Evolutionary conservation across 2,113 vertebrate species (phyloP).

Genomic region (Hippocampus comes): DNA sequence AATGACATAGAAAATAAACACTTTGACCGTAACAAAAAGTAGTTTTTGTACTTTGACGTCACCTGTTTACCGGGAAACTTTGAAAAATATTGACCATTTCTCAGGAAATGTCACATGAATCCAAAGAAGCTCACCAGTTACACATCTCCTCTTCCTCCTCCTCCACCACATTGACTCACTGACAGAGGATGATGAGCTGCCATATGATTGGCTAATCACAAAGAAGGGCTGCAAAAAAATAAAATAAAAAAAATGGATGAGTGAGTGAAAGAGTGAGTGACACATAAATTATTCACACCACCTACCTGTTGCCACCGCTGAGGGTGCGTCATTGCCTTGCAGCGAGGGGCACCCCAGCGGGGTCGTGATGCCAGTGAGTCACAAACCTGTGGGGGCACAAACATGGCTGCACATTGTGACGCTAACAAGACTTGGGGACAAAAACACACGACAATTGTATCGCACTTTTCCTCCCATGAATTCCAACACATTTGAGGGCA

Average conservation of each 20-base stretch:
- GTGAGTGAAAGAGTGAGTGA: background rate
- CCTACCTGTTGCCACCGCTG: slow-evolving; percentile 47
- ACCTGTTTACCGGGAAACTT: too few species aligned
- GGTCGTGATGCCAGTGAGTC: slow-evolving; percentile 45
- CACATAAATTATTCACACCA: slow-evolving; percentile 38
- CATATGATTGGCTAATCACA: background rate
- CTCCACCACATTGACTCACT: background rate
- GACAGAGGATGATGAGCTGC: background rate
- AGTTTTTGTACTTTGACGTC: too few species aligned
- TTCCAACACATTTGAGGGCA: background rate
- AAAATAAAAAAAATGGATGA: background rate
- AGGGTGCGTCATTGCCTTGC: slow-evolving; percentile 33
- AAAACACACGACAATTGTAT: background rate
- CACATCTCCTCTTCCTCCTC: slow-evolving; percentile 16
- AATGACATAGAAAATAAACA: too few species aligned
- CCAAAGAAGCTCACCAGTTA: background rate
- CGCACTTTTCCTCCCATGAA: background rate
- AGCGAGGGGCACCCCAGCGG: background rate
- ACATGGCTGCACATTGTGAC: slow-evolving; percentile 3
- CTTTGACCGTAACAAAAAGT: too few species aligned
- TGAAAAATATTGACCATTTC: background rate
- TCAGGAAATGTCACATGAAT: background rate
- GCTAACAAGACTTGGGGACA: background rate
- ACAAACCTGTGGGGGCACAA: slow-evolving; percentile 19
- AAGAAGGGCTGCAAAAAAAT: background rate